These are phyloP conservation scores for Contarinia nasturtii DNA, from an alignment of 1,140 invertebrate species.

Conservation along the genomic window DNA sequence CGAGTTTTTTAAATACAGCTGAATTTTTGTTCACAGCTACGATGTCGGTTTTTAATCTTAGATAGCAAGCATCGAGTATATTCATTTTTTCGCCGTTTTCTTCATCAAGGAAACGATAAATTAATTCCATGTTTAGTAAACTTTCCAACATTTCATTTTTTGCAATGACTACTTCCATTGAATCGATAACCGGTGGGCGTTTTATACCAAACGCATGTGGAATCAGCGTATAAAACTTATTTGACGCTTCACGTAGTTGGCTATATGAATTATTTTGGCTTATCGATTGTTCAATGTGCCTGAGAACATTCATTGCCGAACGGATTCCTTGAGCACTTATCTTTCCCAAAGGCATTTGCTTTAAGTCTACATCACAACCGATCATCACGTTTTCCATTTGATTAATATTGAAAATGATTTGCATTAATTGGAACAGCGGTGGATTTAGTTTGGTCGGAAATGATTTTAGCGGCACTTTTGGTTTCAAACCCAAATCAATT, in stretches of 20 bases:
- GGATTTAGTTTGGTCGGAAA: constrained; percentile 45
- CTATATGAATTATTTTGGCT: constrained; percentile 27
- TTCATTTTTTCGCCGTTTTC: constrained; percentile 31
- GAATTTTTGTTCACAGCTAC: constrained; percentile 44
- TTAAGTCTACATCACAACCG: constrained; percentile 90
- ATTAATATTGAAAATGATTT: constrained; percentile 78
- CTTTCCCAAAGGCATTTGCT: constrained; percentile 96
- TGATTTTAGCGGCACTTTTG: constrained; percentile 4
- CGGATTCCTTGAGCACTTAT: constrained; percentile 81
- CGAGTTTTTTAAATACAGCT: constrained; percentile 57
- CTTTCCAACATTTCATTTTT: constrained; percentile 87
- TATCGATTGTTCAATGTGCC: constrained; percentile 50
- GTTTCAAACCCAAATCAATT: constrained; percentile 60
- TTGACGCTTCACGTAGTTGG: constrained; percentile 64
- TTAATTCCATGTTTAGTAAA: constrained; percentile 84
- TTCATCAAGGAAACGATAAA: constrained; percentile 66
- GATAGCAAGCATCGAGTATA: constrained; percentile 72
- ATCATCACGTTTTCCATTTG: constrained; percentile 81
- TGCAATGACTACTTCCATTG: constrained; percentile 51
- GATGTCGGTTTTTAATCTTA: constrained; percentile 73
- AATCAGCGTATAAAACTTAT: constrained; percentile 83
- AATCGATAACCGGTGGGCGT: constrained; percentile 63
- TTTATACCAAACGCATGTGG: constrained; percentile 86
- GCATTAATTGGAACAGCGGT: constrained; percentile 65
- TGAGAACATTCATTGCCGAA: constrained; percentile 64